These are phyloP conservation scores for Habrosyne pyritoides DNA, from an alignment of 2,888 invertebrate genomes.

Conservation along the genomic window DNA sequence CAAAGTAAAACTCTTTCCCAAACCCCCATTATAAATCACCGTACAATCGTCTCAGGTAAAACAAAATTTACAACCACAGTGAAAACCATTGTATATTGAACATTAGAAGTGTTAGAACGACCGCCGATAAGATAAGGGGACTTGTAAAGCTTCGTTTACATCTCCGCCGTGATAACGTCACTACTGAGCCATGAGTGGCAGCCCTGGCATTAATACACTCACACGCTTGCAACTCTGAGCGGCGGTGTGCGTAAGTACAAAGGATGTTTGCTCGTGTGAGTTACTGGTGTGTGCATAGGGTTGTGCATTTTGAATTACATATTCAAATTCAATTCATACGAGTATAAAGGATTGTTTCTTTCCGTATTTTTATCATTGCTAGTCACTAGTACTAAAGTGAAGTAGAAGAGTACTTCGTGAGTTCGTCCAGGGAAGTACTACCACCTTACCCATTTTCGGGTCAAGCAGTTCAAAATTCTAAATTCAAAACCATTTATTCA, in stretches of 20 bases:
- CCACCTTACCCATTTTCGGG: no score
- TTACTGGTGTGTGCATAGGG: not conserved
- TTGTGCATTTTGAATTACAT: not conserved
- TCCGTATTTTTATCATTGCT: no score
- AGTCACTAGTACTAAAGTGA: no score
- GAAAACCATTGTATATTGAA: not conserved
- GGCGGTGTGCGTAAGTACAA: not conserved
- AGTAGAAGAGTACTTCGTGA: no score
- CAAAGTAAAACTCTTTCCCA: not conserved
- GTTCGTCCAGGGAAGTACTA: no score
- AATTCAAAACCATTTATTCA: no score
- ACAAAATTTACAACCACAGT: not conserved
- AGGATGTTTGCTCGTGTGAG: not conserved
- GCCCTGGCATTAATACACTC: not conserved
- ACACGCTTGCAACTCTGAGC: not conserved
- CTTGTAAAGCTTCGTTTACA: conserved; percentile 1
- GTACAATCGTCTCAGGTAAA: not conserved
- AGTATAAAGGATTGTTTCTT: no score
- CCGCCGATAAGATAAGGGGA: not conserved
- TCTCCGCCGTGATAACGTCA: not conserved
- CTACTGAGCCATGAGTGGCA: not conserved
- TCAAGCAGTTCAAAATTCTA: no score
- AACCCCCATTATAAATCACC: not conserved
- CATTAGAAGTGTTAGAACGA: not conserved
- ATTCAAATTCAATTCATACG: no score